These are phyloP conservation scores for Drosophila subquinaria DNA, from an alignment of 2,888 invertebrate genomes.

Conservation along the genomic window DNA sequence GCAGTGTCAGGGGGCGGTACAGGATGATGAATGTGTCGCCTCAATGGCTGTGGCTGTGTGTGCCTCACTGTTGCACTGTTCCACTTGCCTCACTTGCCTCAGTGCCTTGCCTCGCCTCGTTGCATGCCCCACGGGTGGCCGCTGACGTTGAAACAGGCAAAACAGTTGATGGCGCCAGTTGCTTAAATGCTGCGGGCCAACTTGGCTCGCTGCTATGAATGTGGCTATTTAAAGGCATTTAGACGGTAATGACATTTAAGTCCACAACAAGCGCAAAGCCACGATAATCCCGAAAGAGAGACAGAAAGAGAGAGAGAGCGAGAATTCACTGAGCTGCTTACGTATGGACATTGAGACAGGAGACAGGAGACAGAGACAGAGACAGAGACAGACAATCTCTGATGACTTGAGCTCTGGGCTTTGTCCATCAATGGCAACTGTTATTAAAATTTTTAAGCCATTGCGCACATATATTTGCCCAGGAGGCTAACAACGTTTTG, in stretches of 20 bases:
- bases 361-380: neutral
- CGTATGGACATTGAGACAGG: neutral
- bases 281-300: slow-evolving; percentile 15
- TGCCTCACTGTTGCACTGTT: neutral
- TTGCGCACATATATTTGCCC: slow-evolving; percentile 59
- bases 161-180: slow-evolving; percentile 24
- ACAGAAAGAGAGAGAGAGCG: neutral
- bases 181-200: no score
- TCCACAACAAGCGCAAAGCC: slow-evolving; percentile 33
- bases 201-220: slow-evolving; percentile 55
- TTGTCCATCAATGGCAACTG: slow-evolving; percentile 59
- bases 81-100: neutral
- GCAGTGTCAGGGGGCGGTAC: slow-evolving; percentile 33
- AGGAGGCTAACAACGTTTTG: slow-evolving; percentile 51
- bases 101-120: slow-evolving; percentile 1
- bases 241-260: slow-evolving; percentile 70
- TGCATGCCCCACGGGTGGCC: slow-evolving; percentile 63
- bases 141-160: neutral
- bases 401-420: slow-evolving; percentile 47
- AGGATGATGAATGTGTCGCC: slow-evolving; percentile 71
- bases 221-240: slow-evolving; percentile 78
- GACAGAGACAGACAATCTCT: slow-evolving; percentile 1
- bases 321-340: slow-evolving; percentile 17
- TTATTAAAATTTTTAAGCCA: slow-evolving; percentile 68
- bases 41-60: slow-evolving; percentile 7